Conservation (phyloP, 1,140 invertebrate species). For the Cydia fagiglandana region DNA sequence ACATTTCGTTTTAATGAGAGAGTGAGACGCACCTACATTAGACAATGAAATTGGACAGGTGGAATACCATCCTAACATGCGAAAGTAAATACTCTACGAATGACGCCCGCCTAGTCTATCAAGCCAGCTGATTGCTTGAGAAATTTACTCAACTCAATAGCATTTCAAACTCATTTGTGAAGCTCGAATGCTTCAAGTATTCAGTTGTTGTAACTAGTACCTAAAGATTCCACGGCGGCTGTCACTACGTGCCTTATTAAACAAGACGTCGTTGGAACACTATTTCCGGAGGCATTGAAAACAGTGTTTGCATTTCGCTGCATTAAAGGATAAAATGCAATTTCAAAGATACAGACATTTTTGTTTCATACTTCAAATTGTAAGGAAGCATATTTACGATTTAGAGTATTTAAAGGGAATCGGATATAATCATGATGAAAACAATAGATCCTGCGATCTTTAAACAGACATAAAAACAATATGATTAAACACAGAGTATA, state of each 20-base stretch:
- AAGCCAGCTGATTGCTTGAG: neutral
- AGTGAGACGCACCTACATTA: too few relatives aligned
- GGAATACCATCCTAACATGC: too few relatives aligned
- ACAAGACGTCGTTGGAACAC: conserved; percentile 4
- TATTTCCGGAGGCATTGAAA: conserved; percentile 23
- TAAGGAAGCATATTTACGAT: neutral
- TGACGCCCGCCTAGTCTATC: conserved; percentile 10
- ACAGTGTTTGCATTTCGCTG: conserved; percentile 10
- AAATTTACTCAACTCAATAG: neutral
- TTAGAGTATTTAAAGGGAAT: too few relatives aligned
- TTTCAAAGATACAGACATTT: neutral
- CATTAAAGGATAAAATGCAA: neutral
- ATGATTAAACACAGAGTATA: too few relatives aligned
- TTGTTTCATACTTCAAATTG: neutral
- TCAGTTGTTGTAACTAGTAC: conserved; percentile 2
- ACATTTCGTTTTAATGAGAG: too few relatives aligned
- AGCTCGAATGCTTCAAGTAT: conserved; percentile 1
- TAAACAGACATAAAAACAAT: too few relatives aligned
- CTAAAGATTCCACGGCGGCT: conserved; percentile 13
- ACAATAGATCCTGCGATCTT: too few relatives aligned
- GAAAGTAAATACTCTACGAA: neutral
- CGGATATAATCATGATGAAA: too few relatives aligned
- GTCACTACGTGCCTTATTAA: conserved; percentile 26
- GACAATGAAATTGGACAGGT: too few relatives aligned
- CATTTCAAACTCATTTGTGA: conserved; percentile 4